These are phyloP conservation scores for Mystacides longicornis DNA, from an alignment of 2,888 invertebrate species.

Conservation along the genomic window DNA sequence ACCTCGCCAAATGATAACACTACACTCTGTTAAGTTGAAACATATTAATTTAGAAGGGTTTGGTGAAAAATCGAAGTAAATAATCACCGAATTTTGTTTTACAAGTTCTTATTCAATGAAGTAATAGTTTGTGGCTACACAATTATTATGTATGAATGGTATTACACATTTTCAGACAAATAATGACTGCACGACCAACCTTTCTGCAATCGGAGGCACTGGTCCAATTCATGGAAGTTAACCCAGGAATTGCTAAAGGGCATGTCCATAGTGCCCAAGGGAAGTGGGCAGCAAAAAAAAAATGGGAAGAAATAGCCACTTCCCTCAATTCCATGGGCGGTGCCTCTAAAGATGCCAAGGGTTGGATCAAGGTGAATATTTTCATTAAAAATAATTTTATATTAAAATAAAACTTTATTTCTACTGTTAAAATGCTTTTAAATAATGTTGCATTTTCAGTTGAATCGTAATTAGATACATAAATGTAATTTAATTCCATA, in stretches of 20 bases:
- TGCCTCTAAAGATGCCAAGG: background rate
- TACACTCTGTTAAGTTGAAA: no score
- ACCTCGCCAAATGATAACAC: no score
- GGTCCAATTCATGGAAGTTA: background rate
- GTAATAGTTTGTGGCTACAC: background rate
- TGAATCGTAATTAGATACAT: conserved; percentile 1
- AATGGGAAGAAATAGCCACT: background rate
- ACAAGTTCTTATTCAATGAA: background rate
- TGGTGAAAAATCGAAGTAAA: no score
- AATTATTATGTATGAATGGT: background rate
- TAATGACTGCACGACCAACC: background rate
- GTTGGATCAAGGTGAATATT: background rate
- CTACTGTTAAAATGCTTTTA: background rate
- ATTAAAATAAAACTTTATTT: background rate
- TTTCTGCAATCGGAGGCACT: background rate
- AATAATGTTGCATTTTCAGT: background rate
- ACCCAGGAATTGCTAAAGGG: background rate
- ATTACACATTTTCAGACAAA: no score
- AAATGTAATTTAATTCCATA: background rate
- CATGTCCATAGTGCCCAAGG: background rate
- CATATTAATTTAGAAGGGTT: no score
- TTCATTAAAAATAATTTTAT: background rate
- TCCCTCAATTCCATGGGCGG: background rate
- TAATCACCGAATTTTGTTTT: background rate
- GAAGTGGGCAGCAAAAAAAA: background rate